phyloP scores from a whole-genome alignment of 2,888 invertebrate species.

The Microctonus hyperodae region DNA sequence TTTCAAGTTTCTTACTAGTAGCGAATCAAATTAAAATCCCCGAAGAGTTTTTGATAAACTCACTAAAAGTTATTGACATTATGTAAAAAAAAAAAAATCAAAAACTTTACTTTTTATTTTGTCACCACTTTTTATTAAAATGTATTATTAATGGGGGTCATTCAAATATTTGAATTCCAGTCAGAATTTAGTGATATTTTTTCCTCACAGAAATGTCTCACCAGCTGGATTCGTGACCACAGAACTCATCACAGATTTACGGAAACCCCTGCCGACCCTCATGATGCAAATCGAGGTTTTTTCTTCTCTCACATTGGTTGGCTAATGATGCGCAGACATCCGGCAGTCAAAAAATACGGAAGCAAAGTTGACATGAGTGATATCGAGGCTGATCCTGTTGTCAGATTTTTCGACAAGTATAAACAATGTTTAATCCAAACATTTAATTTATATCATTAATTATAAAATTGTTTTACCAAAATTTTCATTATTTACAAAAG shows the following conservation, averaged over 20 bases:
- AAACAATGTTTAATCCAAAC: constrained; percentile 47
- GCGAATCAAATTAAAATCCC: constrained; percentile 12
- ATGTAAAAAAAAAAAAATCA: constrained; percentile 8
- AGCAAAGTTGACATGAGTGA: constrained; percentile 84
- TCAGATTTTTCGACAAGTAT: constrained; percentile 79
- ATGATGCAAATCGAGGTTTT: constrained; percentile 84
- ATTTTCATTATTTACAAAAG: constrained; percentile 46
- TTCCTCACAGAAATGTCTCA: constrained; percentile 50
- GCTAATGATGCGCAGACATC: constrained; percentile 91
- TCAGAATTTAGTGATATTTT: not conserved
- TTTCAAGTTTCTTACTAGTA: constrained; percentile 17
- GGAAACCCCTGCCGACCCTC: constrained; percentile 85
- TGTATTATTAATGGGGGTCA: not conserved
- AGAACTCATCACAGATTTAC: constrained; percentile 78
- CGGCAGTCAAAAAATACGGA: constrained; percentile 81
- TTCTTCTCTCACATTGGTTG: constrained; percentile 95
- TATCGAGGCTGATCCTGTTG: constrained; percentile 78
- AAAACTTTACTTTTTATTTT: not conserved
- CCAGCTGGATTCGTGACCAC: constrained; percentile 65
- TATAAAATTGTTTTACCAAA: not conserved
- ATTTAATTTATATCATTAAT: not conserved
- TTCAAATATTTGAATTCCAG: not conserved
- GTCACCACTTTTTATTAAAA: not conserved
- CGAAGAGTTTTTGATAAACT: not conserved
- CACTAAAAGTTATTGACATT: constrained; percentile 7